phyloP scores from a whole-genome alignment of 23 tunicate genomes.

The Halocynthia roretzi region DNA sequence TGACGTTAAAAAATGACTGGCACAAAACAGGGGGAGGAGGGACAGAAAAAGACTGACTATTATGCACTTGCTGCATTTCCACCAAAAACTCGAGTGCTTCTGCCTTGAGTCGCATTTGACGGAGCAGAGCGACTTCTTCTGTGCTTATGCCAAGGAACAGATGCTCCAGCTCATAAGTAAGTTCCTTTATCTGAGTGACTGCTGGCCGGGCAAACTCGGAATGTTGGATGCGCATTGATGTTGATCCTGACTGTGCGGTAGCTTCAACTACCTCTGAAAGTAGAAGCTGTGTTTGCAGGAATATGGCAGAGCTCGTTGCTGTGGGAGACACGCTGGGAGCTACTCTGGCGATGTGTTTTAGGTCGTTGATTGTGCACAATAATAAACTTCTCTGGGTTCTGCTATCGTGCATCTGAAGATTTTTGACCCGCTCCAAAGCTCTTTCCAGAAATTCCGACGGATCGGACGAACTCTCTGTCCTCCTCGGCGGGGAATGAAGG shows the following conservation, averaged over 20 bases:
- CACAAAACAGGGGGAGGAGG: not conserved
- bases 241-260: conserved; percentile 48
- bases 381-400: conserved; percentile 43
- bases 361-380: conserved; percentile 59
- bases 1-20: not conserved
- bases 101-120: conserved; percentile 72
- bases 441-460: conserved; percentile 43
- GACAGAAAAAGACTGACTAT: not conserved
- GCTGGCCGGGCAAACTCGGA: conserved; percentile 66
- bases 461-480: conserved; percentile 18
- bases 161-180: conserved; percentile 73
- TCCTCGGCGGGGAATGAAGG: conserved; percentile 30
- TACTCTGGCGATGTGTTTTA: conserved; percentile 54
- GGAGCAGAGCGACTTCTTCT: conserved; percentile 52
- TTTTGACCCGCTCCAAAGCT: conserved; percentile 47
- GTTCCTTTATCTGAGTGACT: conserved; percentile 58
- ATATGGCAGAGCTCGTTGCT: conserved; percentile 74
- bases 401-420: conserved; percentile 34
- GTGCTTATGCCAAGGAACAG: conserved; percentile 75
- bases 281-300: conserved; percentile 85
- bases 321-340: conserved; percentile 72
- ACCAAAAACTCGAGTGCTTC: conserved; percentile 74
- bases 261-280: conserved; percentile 68
- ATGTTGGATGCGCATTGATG: conserved; percentile 53
- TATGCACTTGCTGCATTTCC: conserved; percentile 46